phyloP scores from a whole-genome alignment of 2,113 vertebrate species.

The Spea bombifrons region DNA sequence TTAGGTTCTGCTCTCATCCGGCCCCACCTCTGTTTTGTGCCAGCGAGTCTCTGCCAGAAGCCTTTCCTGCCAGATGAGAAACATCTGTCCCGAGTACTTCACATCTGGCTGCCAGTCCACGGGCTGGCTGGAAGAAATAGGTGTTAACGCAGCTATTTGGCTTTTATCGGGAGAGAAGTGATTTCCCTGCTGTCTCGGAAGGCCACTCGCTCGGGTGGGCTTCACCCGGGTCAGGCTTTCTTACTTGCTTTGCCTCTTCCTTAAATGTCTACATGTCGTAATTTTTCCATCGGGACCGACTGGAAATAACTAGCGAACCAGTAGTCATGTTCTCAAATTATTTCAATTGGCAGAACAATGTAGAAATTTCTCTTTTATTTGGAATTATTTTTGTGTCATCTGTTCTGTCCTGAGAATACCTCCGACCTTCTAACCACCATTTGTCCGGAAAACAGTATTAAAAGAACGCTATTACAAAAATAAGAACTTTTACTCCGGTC shows the following conservation, averaged over 20 bases:
- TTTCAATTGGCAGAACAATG: neutral
- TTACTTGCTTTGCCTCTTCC: too few relatives aligned
- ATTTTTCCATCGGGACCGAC: neutral
- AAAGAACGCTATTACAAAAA: neutral
- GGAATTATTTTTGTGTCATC: neutral
- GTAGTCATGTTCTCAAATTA: neutral
- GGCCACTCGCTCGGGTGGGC: conserved; percentile 5
- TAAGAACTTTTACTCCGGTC: neutral
- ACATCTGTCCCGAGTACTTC: conserved; percentile 20
- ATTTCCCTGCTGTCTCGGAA: conserved; percentile 4
- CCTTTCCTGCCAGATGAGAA: conserved; percentile 46
- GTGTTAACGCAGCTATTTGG: conserved; percentile 23
- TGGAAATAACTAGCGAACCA: neutral
- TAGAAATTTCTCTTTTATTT: neutral
- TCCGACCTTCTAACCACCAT: neutral
- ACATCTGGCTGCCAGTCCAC: conserved; percentile 39
- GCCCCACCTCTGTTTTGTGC: conserved; percentile 39
- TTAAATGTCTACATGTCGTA: neutral
- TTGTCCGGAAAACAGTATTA: neutral
- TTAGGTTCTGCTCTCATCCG: conserved; percentile 29
- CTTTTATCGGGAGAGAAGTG: conserved; percentile 17
- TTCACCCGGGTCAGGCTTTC: conserved; percentile 16
- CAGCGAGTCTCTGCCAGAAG: conserved; percentile 36
- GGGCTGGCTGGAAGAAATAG: conserved; percentile 13
- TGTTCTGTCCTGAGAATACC: neutral